Percentiles rank a stretch among this genome's conserved stretches.
These are phyloP conservation scores for Dicyrtomina minuta DNA, from an alignment of 2,888 invertebrate genomes.

Conservation along the genomic window DNA sequence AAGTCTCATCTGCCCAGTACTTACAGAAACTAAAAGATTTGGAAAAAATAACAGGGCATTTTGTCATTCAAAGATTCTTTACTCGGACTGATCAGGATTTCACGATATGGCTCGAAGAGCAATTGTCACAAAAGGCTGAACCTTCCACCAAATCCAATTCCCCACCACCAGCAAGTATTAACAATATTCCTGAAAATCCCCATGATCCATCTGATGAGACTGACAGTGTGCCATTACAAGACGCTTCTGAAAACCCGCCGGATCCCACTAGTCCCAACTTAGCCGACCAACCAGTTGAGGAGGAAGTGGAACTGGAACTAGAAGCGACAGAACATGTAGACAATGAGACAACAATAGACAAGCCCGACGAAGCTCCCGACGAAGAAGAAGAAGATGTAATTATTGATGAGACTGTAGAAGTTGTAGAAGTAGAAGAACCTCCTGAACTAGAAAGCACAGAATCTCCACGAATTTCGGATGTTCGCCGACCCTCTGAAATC, in stretches of 20 bases:
- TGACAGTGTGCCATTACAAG: slow-evolving; percentile 2
- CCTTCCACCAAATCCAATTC: background rate
- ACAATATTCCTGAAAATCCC: too few relatives aligned
- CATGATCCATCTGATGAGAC: background rate
- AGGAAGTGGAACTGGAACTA: too few relatives aligned
- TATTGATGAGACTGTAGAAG: background rate
- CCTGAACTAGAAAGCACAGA: background rate
- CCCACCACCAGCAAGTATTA: background rate
- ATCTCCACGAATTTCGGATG: slow-evolving; percentile 11
- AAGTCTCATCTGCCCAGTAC: slow-evolving; percentile 12
- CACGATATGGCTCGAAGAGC: slow-evolving; percentile 48
- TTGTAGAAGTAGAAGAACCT: background rate
- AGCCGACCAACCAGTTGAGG: too few relatives aligned
- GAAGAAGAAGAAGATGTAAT: too few relatives aligned
- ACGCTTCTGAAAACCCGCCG: background rate
- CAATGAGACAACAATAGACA: too few relatives aligned
- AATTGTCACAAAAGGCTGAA: slow-evolving; percentile 34
- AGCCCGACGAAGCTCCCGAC: background rate
- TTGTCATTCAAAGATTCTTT: slow-evolving; percentile 51
- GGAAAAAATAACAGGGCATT: slow-evolving; percentile 52
- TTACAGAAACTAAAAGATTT: slow-evolving; percentile 46
- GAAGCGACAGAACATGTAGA: too few relatives aligned
- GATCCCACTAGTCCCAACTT: too few relatives aligned
- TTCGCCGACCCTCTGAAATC: slow-evolving; percentile 4
- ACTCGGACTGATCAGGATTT: slow-evolving; percentile 50